Base-by-base conservation (phyloP, 2,888 invertebrate species). In the Lacanobia oleracea region DNA sequence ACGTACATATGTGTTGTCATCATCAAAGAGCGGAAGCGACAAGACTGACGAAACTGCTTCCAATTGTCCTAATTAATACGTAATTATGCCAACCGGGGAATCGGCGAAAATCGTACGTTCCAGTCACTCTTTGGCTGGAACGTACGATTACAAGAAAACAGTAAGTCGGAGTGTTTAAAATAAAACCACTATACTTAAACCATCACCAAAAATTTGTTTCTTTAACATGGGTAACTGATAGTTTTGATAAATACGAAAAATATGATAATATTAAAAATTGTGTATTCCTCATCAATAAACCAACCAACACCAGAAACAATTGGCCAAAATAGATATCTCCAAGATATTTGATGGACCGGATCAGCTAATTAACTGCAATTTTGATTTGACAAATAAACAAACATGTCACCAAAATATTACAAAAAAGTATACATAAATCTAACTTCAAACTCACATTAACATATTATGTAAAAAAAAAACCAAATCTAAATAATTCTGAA, bases 51-150 rank as follows among this genome's bases (percentile, higher is more conserved):
- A 86, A 88, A 87, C 81, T 83, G 81, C 81, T 81, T 68, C 83
- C 90, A 92, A 93, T 93, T 93, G 90, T 72, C 86, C 85, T 87
- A 90, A 92, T 76, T 67, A 76, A 59, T 45, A 45, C 81, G 76
- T 53, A 76, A 76, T 91, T 90, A 87, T 80, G 69, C 72, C 69
- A 60, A 78, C 79, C 76, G 79, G 77, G 73, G 83, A 88, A 86
- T 88, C 84, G 85, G n/a, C n/a, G n/a, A n/a, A n/a, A n/a, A n/a
- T n/a, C n/a, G n/a, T n/a, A n/a, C n/a, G n/a, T n/a, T n/a, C n/a
- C n/a, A n/a, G n/a, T n/a, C n/a, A n/a, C n/a, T n/a, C n/a, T n/a
- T n/a, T 67, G 43, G 33, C 48, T 67, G 3, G 27, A 56, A 72
- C 68, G 37, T 43, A 27, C 60, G 59, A 83, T 81, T 83, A 72